Percentiles rank a stretch among this genome's conserved stretches.
phyloP scores from a whole-genome alignment of 2,113 vertebrate genomes.

The Apteryx owenii region DNA sequence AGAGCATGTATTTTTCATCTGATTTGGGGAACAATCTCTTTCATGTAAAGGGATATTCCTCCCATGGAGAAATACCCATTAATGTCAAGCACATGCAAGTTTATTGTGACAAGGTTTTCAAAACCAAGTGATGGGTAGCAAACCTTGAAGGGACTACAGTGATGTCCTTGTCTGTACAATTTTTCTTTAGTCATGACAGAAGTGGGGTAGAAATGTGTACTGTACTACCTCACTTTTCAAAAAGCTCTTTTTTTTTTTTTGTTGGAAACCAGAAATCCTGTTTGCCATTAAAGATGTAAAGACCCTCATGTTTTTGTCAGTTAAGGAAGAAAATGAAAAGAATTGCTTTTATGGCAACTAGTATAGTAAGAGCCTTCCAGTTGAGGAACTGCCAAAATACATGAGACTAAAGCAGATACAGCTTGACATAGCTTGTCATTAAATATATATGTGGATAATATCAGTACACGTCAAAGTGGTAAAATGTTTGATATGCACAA shows the following conservation, averaged over 20 bases:
- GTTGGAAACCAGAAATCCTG: background rate
- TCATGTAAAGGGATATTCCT: background rate
- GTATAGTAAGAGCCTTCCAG: background rate
- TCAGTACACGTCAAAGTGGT: background rate
- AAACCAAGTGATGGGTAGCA: background rate
- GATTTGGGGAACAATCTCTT: background rate
- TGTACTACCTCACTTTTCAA: background rate
- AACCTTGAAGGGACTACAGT: background rate
- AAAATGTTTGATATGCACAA: background rate
- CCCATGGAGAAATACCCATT: background rate
- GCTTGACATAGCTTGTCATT: conserved; percentile 2
- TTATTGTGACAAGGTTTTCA: conserved; percentile 14
- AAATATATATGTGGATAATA: conserved; percentile 28
- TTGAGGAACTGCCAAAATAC: background rate
- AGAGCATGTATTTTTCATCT: background rate
- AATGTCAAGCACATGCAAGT: background rate
- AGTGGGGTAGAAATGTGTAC: background rate
- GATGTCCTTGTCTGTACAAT: background rate
- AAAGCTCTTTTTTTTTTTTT: background rate
- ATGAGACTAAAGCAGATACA: background rate
- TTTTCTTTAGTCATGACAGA: background rate
- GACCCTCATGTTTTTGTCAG: background rate
- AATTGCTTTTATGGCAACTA: background rate
- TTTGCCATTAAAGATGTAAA: conserved; percentile 57
- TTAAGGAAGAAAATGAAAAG: conserved; percentile 4